Conservation (phyloP, 2,113 vertebrate genomes). For the Tetraodon nigroviridis region DNA sequence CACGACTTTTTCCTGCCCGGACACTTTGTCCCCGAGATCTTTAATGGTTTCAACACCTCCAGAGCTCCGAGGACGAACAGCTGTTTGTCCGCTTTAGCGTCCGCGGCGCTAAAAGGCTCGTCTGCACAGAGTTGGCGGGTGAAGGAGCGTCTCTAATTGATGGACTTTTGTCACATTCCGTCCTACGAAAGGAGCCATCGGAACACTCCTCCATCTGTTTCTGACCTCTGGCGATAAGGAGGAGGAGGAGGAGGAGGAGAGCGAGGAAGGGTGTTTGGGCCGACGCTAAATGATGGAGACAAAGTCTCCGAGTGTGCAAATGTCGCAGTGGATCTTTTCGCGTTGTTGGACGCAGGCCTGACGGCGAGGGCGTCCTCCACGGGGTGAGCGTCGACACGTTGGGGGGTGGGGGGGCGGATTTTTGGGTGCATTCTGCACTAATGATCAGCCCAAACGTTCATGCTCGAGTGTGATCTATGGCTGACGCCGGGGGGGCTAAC, state of each 20-base stretch:
- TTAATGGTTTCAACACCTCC: too few species aligned
- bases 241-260: slow-evolving; percentile 17
- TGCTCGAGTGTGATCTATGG: too few species aligned
- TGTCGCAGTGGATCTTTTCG: slow-evolving; percentile 60
- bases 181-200: slow-evolving; percentile 24
- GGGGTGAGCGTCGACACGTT: slow-evolving; percentile 19
- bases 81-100: too few species aligned
- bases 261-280: slow-evolving; percentile 30
- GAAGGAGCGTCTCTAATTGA: background rate
- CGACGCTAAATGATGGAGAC: slow-evolving; percentile 46
- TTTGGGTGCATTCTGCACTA: background rate
- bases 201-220: slow-evolving; percentile 19
- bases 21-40: too few species aligned
- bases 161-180: slow-evolving; percentile 8
- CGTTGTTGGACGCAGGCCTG: slow-evolving; percentile 33
- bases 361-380: slow-evolving; percentile 18
- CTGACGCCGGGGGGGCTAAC: too few species aligned
- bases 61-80: too few species aligned
- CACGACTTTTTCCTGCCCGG: too few species aligned
- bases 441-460: too few species aligned
- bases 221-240: slow-evolving; percentile 32
- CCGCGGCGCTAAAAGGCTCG: background rate
- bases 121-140: background rate
- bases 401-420: background rate
- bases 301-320: slow-evolving; percentile 28